A percentile compares a stretch with the other conserved stretches of the same genome.
Conservation (phyloP, 92 coral and sea anemone species). For the Epizoanthus rinbou region DNA sequence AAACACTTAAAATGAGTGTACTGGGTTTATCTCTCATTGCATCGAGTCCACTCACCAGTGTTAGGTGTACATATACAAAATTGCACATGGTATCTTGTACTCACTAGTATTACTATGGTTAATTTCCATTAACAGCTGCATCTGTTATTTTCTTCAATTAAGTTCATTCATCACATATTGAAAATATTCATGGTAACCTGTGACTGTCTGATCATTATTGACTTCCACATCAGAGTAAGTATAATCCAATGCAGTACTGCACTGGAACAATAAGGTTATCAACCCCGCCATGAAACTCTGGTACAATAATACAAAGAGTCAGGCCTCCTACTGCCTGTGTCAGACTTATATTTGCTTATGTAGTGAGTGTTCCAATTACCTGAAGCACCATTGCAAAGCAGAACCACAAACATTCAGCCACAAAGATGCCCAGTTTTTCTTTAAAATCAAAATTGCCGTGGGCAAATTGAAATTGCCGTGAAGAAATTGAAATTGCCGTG, state of each 20-base stretch:
- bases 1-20: too few relatives aligned
- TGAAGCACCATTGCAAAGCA: slow-evolving; percentile 40
- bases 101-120: too few relatives aligned
- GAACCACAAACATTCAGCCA: slow-evolving; percentile 48
- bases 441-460: too few relatives aligned
- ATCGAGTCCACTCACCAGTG: too few relatives aligned
- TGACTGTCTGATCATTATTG: not conserved
- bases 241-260: not conserved
- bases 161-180: not conserved
- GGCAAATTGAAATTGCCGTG: too few relatives aligned
- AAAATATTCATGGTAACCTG: slow-evolving; percentile 2
- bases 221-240: too few relatives aligned
- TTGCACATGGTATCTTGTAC: too few relatives aligned
- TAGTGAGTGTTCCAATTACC: slow-evolving; percentile 11
- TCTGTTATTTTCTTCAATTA: not conserved
- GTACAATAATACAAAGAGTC: slow-evolving; percentile 6
- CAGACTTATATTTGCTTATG: not conserved
- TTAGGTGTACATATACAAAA: too few relatives aligned
- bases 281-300: slow-evolving; percentile 3
- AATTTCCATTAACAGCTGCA: too few relatives aligned
- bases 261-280: slow-evolving; percentile 22
- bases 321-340: slow-evolving; percentile 17
- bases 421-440: slow-evolving; percentile 56
- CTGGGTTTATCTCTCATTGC: too few relatives aligned
- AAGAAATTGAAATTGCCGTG: too few relatives aligned